phyloP scores from a whole-genome alignment of 1,140 invertebrate genomes.

The Drosophila lacertosa region DNA sequence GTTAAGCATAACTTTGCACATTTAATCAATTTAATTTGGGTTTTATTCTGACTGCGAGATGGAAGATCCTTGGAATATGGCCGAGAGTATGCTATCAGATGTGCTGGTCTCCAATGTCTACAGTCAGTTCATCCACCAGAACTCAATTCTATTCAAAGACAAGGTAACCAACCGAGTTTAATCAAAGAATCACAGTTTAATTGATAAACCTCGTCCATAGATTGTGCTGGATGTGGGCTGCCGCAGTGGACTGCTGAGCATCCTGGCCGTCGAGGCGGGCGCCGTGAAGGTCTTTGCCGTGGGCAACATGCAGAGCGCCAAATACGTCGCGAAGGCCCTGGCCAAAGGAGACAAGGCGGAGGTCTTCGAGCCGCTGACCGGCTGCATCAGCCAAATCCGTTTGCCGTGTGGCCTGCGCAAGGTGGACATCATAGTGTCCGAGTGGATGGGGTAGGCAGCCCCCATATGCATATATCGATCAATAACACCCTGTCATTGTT shows the following conservation, averaged over 20 bases:
- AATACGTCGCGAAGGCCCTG: conserved; percentile 15
- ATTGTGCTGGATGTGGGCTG: conserved; percentile 63
- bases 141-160: conserved; percentile 37
- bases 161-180: conserved; percentile 27
- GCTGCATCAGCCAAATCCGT: conserved; percentile 20
- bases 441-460: conserved; percentile 52
- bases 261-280: conserved; percentile 40
- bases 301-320: conserved; percentile 38
- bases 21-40: too few species aligned
- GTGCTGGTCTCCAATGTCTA: conserved; percentile 27
- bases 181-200: not conserved
- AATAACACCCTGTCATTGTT: too few species aligned
- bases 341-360: conserved; percentile 27
- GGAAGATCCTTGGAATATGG: conserved; percentile 7
- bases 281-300: conserved; percentile 49
- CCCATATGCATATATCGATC: not conserved
- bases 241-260: conserved; percentile 56
- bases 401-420: conserved; percentile 44
- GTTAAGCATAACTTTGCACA: too few species aligned
- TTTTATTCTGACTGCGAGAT: not conserved
- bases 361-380: conserved; percentile 35
- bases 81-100: conserved; percentile 38
- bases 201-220: conserved; percentile 6
- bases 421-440: conserved; percentile 62
- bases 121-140: conserved; percentile 20